Evolutionary conservation across 2,113 vertebrate genomes (phyloP).

Genomic region (Megaptera novaeangliae): DNA sequence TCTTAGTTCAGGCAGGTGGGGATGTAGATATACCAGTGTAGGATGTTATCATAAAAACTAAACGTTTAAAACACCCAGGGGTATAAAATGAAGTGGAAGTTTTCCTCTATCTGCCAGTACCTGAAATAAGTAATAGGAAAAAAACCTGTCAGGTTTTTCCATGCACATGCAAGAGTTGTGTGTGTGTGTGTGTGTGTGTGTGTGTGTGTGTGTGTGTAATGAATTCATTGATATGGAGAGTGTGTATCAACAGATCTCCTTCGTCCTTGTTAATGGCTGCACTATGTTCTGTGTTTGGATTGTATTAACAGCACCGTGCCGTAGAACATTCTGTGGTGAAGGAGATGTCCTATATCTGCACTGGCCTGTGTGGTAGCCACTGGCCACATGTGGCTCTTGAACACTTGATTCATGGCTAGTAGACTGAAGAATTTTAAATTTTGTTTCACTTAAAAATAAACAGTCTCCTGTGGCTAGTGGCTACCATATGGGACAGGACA

Average conservation of each 20-base stretch:
- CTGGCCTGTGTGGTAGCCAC: background rate
- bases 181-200: background rate
- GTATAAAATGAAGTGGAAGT: background rate
- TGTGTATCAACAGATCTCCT: background rate
- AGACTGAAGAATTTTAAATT: background rate
- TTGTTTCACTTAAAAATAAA: background rate
- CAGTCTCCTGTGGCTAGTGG: background rate
- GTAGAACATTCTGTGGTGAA: too few relatives aligned
- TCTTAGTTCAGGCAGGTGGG: background rate
- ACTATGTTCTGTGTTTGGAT: rapidly evolving
- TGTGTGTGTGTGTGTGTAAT: background rate
- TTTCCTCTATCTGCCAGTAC: background rate
- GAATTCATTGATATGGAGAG: background rate
- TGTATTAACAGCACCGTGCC: background rate
- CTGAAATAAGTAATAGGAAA: background rate
- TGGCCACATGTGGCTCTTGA: background rate
- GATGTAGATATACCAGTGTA: background rate
- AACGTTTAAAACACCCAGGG: background rate
- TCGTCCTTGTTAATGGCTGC: background rate
- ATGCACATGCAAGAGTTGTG: background rate
- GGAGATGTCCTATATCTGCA: too few relatives aligned
- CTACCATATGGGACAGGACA: background rate
- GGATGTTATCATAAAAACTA: background rate
- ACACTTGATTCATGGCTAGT: background rate
- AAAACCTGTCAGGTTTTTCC: background rate